A percentile compares a stretch with the other conserved stretches of the same genome.
These are phyloP conservation scores for Pocillopora verrucosa DNA, from an alignment of 64 coral and sea anemone species.

Conservation along the genomic window DNA sequence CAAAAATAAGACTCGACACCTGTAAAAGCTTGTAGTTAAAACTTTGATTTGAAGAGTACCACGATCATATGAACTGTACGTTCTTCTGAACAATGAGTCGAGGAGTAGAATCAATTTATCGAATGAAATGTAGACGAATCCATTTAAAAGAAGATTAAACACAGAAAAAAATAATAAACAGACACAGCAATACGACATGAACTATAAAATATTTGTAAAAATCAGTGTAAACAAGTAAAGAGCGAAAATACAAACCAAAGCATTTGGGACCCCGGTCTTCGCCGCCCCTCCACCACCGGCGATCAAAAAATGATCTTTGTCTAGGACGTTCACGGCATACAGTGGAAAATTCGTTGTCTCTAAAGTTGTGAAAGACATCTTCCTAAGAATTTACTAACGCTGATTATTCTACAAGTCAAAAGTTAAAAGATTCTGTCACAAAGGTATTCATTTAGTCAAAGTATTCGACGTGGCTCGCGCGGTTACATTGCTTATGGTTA, in stretches of 20 bases:
- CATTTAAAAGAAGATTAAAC: background rate
- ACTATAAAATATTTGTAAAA: background rate
- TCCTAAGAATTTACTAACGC: background rate
- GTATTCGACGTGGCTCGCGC: slow-evolving; percentile 51
- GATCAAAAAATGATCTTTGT: slow-evolving; percentile 75
- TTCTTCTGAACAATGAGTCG: too few relatives aligned
- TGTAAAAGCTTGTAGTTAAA: too few relatives aligned
- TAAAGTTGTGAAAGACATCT: slow-evolving; percentile 76
- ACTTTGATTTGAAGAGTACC: too few relatives aligned
- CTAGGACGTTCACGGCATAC: slow-evolving; percentile 92
- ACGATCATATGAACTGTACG: too few relatives aligned
- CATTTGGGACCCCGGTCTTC: slow-evolving; percentile 95
- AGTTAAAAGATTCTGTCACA: background rate
- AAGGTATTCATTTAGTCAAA: slow-evolving; percentile 14
- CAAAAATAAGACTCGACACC: too few relatives aligned
- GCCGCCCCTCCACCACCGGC: slow-evolving; percentile 92
- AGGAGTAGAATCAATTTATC: too few relatives aligned
- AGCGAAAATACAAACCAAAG: slow-evolving; percentile 61
- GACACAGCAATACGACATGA: background rate
- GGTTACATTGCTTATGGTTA: slow-evolving; percentile 13
- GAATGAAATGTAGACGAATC: too few relatives aligned
- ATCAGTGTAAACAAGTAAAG: background rate
- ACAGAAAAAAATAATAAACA: background rate
- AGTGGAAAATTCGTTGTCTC: slow-evolving; percentile 97
- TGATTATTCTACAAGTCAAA: background rate